Conservation (phyloP, 2,113 vertebrate genomes). For the Neolamprologus tretocephalus region DNA sequence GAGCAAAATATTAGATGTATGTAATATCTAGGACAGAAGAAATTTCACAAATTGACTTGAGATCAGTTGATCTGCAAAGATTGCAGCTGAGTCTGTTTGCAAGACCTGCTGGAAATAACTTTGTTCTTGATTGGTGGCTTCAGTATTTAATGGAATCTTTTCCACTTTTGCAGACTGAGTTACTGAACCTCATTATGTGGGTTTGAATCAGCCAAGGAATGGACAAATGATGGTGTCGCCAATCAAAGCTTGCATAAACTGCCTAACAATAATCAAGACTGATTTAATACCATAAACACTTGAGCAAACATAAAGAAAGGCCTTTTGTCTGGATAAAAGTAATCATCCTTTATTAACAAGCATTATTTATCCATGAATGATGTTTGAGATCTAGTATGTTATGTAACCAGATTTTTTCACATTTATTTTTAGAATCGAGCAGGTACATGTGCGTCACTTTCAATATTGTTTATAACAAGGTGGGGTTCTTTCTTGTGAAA, state of each 20-base stretch:
- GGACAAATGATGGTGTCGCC: fast-evolving
- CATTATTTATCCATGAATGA: not conserved
- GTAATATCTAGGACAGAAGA: too few relatives aligned
- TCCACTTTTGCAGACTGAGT: not conserved
- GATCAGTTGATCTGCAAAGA: too few relatives aligned
- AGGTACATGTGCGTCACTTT: not conserved
- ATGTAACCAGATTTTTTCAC: fast-evolving
- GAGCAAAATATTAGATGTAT: too few relatives aligned
- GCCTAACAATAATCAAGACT: fast-evolving
- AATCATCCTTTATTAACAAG: not conserved
- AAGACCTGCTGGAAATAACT: too few relatives aligned
- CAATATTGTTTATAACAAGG: too few relatives aligned
- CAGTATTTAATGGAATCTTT: fast-evolving
- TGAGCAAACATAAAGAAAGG: not conserved
- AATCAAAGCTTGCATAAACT: not conserved
- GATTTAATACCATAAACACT: not conserved
- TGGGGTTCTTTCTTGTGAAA: too few relatives aligned
- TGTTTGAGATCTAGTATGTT: not conserved
- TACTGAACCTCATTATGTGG: not conserved
- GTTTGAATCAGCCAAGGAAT: not conserved
- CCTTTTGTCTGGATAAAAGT: not conserved
- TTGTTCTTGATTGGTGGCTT: not conserved
- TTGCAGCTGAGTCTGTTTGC: too few relatives aligned
- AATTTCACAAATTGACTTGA: too few relatives aligned
- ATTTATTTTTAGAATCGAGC: not conserved